A percentile compares a stretch with the other conserved stretches of the same genome.
Evolutionary conservation across 2,797 vertebrate species (phyloP).

Genomic region (Coregonus suidteri): DNA sequence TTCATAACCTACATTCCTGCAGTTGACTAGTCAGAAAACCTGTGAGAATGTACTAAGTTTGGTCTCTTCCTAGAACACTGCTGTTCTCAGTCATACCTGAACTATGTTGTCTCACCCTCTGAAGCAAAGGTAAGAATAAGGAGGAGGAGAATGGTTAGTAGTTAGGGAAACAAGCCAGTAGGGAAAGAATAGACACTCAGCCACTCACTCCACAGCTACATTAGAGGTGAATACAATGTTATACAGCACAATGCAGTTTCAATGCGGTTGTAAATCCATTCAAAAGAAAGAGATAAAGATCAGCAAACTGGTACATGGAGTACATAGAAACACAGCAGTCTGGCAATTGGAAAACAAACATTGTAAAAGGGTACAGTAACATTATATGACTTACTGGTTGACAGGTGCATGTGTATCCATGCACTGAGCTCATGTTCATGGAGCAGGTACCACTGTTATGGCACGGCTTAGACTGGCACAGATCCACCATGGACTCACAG

Average conservation of each 20-base stretch:
- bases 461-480: constrained; percentile 87
- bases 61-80: background rate
- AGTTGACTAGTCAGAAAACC: background rate
- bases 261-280: background rate
- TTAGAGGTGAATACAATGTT: constrained; percentile 5
- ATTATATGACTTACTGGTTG: constrained; percentile 74
- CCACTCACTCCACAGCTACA: constrained; percentile 6
- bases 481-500: constrained; percentile 89
- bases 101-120: constrained; percentile 66
- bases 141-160: constrained; percentile 62
- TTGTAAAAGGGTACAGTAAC: background rate
- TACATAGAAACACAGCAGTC: background rate
- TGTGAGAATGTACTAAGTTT: constrained; percentile 5
- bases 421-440: constrained; percentile 85
- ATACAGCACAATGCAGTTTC: background rate
- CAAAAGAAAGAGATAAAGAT: background rate
- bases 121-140: constrained; percentile 71
- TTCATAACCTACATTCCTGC: background rate
- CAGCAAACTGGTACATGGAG: background rate
- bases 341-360: background rate
- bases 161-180: constrained; percentile 41
- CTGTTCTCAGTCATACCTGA: constrained; percentile 71
- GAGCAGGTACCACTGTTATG: constrained; percentile 82
- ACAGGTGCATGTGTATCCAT: constrained; percentile 89
- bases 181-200: constrained; percentile 26